These are phyloP conservation scores for Eudyptes chrysolophus DNA, from an alignment of 2,113 vertebrate genomes.

Conservation along the genomic window DNA sequence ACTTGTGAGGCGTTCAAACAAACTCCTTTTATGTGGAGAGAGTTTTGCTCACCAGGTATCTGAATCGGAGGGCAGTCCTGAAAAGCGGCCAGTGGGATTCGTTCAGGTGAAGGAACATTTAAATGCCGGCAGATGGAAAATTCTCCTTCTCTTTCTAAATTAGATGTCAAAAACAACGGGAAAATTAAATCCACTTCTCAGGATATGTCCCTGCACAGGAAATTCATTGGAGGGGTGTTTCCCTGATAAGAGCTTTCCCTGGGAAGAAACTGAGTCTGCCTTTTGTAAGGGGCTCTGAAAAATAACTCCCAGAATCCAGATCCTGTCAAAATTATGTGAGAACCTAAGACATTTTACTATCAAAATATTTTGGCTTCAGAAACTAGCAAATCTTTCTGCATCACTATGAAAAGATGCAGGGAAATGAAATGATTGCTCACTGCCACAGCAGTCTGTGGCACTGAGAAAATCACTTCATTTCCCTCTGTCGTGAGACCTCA, in stretches of 20 bases:
- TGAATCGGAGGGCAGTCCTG: not conserved
- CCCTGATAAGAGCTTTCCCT: slow-evolving; percentile 36
- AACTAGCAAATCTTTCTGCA: not conserved
- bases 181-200: slow-evolving; percentile 22
- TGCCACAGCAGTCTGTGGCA: not conserved
- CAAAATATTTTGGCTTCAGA: slow-evolving; percentile 50
- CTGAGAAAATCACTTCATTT: not conserved
- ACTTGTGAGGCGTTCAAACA: not conserved
- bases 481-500: not conserved
- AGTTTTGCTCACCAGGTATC: not conserved
- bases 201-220: slow-evolving; percentile 35
- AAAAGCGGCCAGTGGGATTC: not conserved
- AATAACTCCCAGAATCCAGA: slow-evolving; percentile 17
- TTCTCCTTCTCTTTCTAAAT: not conserved
- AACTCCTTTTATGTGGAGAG: not conserved
- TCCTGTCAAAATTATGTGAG: slow-evolving; percentile 43
- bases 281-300: slow-evolving; percentile 24
- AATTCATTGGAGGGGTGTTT: not conserved
- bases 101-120: not conserved
- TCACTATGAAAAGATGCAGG: not conserved
- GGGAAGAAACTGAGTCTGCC: slow-evolving; percentile 48
- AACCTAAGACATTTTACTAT: slow-evolving; percentile 19
- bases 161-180: not conserved
- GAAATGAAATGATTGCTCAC: not conserved
- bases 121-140: not conserved